Evolutionary conservation across 2,888 invertebrate species (phyloP), one percentile per base, ranked within the genome.

Genomic region (Stenotaenia linearis): DNA sequence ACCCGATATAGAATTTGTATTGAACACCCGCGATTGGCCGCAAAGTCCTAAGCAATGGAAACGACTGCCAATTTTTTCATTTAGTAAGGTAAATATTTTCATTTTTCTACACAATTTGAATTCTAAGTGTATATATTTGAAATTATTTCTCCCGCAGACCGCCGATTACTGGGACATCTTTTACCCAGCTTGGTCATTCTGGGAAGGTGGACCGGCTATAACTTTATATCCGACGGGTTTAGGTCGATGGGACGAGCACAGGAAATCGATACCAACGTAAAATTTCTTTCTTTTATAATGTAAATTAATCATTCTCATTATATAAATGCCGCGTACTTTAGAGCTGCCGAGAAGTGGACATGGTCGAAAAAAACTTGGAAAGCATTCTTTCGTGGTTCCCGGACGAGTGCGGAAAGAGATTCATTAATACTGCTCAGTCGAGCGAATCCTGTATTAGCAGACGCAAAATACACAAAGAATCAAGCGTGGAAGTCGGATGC

Each of bases 121-220:
- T 37, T 12, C 37, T 35, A 7, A 35, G 6, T 6, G 9, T 37
- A 6, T 32, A 32, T n/a, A n/a, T n/a, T n/a, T n/a, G n/a, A n/a
- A n/a, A n/a, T n/a, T n/a, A n/a, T n/a, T n/a, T n/a, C n/a, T n/a
- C 45, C 1, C 18, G 7, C 23, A 89, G 92, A 92, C 93, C 0
- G 84, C 86, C 61, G 91, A 94, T 40, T 94, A 95, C 86, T 89
- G 90, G 86, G 98, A 98, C 85, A 95, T 98, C 81, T 93, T 94
- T 91, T 89, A 89, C 82, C 98, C 98, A 0, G 94, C 97, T 0
- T 98, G 98, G 98, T 92, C 96, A 56, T 98, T 98, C 87, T 97
- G 97, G 97, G 96, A 96, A 87, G 98, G 98, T 30, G 98, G 98
- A 0, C 98, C 98, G 15, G 97, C 98, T 0, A 97, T 98, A 83